These are phyloP conservation scores for Dyspetes luteomarginatus DNA, from an alignment of 2,888 invertebrate genomes.

Conservation along the genomic window DNA sequence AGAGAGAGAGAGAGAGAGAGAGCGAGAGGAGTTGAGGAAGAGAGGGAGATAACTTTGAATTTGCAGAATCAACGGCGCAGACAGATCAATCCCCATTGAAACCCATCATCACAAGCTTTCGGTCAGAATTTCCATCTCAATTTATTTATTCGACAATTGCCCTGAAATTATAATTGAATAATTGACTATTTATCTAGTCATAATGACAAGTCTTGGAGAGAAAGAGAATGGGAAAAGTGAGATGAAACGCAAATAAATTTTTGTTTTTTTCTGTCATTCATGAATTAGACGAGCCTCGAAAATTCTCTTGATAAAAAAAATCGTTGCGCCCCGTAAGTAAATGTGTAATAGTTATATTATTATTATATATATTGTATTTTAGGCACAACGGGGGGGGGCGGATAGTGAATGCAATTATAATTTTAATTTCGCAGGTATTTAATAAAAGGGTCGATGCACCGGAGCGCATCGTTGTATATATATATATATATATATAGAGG, in stretches of 20 bases:
- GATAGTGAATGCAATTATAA: constrained; percentile 83
- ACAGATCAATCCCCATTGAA: background rate
- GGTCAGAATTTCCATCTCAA: no score
- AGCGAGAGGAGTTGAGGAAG: constrained; percentile 9
- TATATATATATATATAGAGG: background rate
- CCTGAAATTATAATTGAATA: no score
- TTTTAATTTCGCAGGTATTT: constrained; percentile 84
- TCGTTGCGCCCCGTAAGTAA: no score
- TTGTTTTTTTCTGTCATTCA: no score
- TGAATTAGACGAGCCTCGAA: no score
- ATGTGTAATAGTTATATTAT: no score
- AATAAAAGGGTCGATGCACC: constrained; percentile 79
- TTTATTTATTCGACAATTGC: no score
- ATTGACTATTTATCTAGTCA: no score
- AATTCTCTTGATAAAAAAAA: no score
- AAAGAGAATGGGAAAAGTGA: no score
- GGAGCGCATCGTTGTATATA: constrained; percentile 67
- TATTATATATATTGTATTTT: constrained; percentile 12
- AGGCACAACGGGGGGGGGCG: constrained; percentile 66
- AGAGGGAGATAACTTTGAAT: constrained; percentile 25
- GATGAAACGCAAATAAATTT: no score
- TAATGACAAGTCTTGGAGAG: no score
- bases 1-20: background rate
- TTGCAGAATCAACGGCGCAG: constrained; percentile 25
- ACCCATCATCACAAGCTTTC: background rate